Conservation (phyloP, 2,888 invertebrate species). For the Oscheius myriophilus region DNA sequence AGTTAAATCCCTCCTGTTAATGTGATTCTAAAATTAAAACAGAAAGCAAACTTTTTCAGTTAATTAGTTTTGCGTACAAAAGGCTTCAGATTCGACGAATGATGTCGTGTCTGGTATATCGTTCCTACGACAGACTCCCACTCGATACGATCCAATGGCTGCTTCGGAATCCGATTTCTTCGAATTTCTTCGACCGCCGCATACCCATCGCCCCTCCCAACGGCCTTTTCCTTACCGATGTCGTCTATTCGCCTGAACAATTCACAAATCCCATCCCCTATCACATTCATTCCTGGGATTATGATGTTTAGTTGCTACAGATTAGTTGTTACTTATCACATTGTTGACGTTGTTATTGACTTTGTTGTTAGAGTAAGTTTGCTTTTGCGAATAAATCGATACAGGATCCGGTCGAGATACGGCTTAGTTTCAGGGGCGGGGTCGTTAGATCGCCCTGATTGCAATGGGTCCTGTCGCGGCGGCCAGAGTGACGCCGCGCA, state of each 20-base stretch:
- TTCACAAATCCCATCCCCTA: constrained; percentile 56
- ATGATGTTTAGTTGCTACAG: constrained; percentile 26
- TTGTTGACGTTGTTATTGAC: not conserved
- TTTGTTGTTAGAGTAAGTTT: not conserved
- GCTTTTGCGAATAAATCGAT: not conserved
- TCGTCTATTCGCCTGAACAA: constrained; percentile 56
- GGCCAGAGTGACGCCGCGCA: constrained; percentile 46
- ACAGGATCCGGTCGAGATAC: no score
- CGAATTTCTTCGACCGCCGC: constrained; percentile 48
- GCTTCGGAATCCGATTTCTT: constrained; percentile 51
- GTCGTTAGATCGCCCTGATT: not conserved
- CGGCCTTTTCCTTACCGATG: constrained; percentile 60
- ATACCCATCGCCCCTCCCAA: constrained; percentile 56
- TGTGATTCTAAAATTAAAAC: not conserved
- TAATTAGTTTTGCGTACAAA: not conserved
- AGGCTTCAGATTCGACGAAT: constrained; percentile 60
- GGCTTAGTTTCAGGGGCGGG: not conserved
- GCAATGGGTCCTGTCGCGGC: constrained; percentile 40
- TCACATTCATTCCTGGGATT: constrained; percentile 56
- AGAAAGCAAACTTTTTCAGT: no score
- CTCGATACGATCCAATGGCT: constrained; percentile 48
- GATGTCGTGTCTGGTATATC: constrained; percentile 56
- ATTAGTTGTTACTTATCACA: not conserved
- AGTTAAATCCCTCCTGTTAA: no score
- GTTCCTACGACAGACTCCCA: constrained; percentile 45